Evolutionary conservation across 37 sponge, comb jelly and placozoan species (phyloP).

Genomic region (Beroe ovata): DNA sequence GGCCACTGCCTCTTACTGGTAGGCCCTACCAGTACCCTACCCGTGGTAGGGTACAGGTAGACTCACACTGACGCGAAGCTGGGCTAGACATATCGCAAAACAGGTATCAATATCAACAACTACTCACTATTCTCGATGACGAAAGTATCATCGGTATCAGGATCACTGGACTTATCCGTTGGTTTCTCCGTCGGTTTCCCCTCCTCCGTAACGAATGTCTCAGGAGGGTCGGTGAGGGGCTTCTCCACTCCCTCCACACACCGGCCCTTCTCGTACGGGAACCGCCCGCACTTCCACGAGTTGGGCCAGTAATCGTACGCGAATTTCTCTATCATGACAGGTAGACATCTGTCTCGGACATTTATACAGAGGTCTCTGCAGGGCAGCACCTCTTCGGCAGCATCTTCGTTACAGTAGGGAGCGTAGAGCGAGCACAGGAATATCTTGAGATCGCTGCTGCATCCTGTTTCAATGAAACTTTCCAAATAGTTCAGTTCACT

Average conservation of each 20-base stretch:
- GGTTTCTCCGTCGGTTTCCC: constrained; percentile 3
- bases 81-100: too few relatives aligned
- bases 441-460: constrained; percentile 11
- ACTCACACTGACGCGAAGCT: too few relatives aligned
- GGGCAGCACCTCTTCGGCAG: neutral
- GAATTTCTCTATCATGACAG: neutral
- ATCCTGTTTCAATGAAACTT: constrained; percentile 42
- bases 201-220: neutral
- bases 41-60: too few relatives aligned
- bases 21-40: too few relatives aligned
- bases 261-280: constrained; percentile 25
- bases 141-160: neutral
- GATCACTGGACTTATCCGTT: neutral
- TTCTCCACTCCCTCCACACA: constrained; percentile 27
- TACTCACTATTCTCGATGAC: constrained; percentile 42
- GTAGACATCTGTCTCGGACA: constrained; percentile 15
- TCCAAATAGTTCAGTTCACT: neutral
- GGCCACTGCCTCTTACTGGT: too few relatives aligned
- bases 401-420: neutral
- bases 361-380: constrained; percentile 35
- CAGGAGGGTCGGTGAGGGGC: constrained; percentile 4
- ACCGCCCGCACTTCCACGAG: constrained; percentile 40
- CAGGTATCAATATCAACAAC: too few relatives aligned
- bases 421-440: constrained; percentile 22
- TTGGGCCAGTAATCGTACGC: constrained; percentile 24